Base-by-base conservation (phyloP, 2,113 vertebrate genomes). In the Crypturellus undulatus region DNA sequence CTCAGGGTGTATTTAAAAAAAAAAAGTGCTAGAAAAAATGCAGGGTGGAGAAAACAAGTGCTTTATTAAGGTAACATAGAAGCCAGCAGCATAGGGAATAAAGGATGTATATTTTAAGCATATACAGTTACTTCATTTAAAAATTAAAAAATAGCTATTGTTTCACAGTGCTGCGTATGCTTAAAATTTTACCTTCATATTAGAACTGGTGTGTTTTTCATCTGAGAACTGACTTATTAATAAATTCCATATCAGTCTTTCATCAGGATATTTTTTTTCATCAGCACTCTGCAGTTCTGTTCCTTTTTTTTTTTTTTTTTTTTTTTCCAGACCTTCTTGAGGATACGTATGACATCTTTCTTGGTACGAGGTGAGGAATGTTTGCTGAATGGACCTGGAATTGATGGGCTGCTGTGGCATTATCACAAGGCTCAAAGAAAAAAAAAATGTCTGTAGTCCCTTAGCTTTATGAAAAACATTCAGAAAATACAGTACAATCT, bases 1-100 rank as follows among this genome's bases (percentile, higher is more conserved):
- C 84, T 94, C 80, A 90, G 82, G 34, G 75, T 97, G 78, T 94
- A 22, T 36, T 21, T 24, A 1, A 24, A 60, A 96, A 96, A 88
- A 86, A 93, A 70, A 86, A 78, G 63, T 82, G 28, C 65, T 94
- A 16, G 45, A 86, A 79, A 87, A 84, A 93, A 89, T 68, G 6
- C 38, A 62, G 7, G 40, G 59, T 63, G 76, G n/a, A 30, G 79
- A 94, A 91, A 96, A 69, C 11, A 96, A 69, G 11, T 93, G 67
- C 81, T 90, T 7, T 79, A 84, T 93, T 92, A 97, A 94, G 84
- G 94, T 93, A 96, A 97, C 96, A 87, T 56, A 89, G 75, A 96
- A 93, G 38, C 43, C 92, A 36, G 73, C 43, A 90, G 87, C 19
- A 9, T 9, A 19, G 42, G 86, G 40, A 84, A 59, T 69, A 84